These are phyloP conservation scores for Drosophila equinoxialis DNA, from an alignment of 1,140 invertebrate genomes.

Conservation along the genomic window DNA sequence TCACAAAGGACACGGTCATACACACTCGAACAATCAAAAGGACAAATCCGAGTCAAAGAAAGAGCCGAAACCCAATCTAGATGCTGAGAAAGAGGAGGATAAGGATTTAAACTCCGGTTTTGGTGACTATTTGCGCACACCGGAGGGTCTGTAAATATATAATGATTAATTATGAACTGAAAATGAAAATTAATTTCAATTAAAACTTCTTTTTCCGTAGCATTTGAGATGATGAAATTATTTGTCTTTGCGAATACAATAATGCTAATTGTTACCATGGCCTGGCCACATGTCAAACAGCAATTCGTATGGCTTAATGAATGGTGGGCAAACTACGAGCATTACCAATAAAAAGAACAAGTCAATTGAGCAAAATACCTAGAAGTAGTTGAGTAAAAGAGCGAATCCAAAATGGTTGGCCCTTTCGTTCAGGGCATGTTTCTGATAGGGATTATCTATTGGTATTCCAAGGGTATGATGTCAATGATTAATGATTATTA, in stretches of 20 bases:
- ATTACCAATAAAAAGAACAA: constrained; percentile 26
- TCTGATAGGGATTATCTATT: constrained; percentile 79
- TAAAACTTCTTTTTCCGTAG: constrained; percentile 18
- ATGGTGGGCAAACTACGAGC: constrained; percentile 63
- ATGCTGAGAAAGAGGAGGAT: constrained; percentile 62
- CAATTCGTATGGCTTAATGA: constrained; percentile 69
- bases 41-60: constrained; percentile 53
- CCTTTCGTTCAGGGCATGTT: constrained; percentile 77
- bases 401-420: constrained; percentile 62
- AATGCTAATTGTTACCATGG: constrained; percentile 80
- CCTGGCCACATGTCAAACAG: constrained; percentile 76
- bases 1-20: constrained; percentile 50
- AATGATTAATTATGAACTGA: background rate
- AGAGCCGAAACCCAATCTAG: constrained; percentile 28
- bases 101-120: constrained; percentile 79
- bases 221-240: constrained; percentile 82
- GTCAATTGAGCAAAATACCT: background rate
- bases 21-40: constrained; percentile 36
- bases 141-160: constrained; percentile 73
- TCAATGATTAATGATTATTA: constrained; percentile 82
- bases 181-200: background rate
- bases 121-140: constrained; percentile 76
- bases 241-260: constrained; percentile 80
- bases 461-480: constrained; percentile 79
- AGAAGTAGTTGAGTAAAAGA: background rate